A percentile compares a stretch with the other conserved stretches of the same genome.
These are phyloP conservation scores for Diadophis punctatus DNA, from an alignment of 2,113 vertebrate species.

Conservation along the genomic window DNA sequence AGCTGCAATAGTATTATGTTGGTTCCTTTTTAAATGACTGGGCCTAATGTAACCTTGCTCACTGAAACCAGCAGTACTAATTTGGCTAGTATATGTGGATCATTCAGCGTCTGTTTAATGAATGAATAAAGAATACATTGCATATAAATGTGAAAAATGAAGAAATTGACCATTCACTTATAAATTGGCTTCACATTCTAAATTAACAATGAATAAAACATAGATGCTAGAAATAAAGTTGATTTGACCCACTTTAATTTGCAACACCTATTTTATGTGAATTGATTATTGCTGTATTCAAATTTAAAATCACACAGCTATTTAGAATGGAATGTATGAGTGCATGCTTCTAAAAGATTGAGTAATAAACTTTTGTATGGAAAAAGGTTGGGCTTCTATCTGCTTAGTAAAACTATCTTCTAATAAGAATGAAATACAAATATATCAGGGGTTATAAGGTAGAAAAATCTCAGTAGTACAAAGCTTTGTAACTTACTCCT, in stretches of 20 bases:
- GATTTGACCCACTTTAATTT: not conserved
- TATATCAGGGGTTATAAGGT: not conserved
- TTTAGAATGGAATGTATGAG: not conserved
- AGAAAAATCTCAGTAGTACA: not conserved
- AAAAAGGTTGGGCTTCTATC: not conserved
- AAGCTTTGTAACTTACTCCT: not conserved
- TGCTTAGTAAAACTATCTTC: not conserved
- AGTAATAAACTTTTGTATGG: conserved; percentile 49
- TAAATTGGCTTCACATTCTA: not conserved
- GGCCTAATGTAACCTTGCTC: not conserved
- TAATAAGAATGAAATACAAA: not conserved
- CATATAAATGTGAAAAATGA: not conserved
- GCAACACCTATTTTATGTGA: not conserved
- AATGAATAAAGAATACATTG: not conserved
- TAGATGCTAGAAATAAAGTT: not conserved
- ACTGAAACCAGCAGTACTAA: not conserved
- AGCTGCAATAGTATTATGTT: not conserved
- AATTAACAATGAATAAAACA: not conserved
- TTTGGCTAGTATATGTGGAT: not conserved
- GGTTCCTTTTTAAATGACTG: not conserved
- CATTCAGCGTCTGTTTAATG: not conserved
- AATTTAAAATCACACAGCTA: not conserved
- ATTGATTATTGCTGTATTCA: not conserved
- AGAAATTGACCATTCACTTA: not conserved
- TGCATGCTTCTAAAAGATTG: not conserved